Percentiles rank a stretch among this genome's conserved stretches.
Evolutionary conservation across 2,888 invertebrate species (phyloP).

Genomic region (Spisula solida): DNA sequence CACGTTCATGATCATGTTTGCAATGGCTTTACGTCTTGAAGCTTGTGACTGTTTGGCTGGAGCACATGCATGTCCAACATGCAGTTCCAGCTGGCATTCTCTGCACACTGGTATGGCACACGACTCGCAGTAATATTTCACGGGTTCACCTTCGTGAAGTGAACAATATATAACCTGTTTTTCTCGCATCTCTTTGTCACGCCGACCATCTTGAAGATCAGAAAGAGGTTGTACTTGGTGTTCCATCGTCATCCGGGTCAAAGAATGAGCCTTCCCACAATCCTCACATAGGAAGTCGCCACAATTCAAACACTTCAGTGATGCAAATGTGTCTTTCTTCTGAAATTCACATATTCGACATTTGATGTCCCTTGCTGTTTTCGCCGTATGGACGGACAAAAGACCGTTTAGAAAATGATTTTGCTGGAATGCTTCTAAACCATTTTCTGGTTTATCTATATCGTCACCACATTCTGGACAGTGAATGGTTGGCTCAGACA

Average conservation of each 20-base stretch:
- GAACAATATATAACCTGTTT: constrained; percentile 65
- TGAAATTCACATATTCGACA: constrained; percentile 71
- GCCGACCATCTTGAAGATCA: constrained; percentile 65
- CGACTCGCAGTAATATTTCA: constrained; percentile 70
- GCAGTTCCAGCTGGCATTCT: constrained; percentile 70
- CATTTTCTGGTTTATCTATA: constrained; percentile 58
- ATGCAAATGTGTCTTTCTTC: constrained; percentile 67
- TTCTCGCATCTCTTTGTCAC: constrained; percentile 67
- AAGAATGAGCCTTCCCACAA: constrained; percentile 69
- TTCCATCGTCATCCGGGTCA: constrained; percentile 72
- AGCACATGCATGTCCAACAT: constrained; percentile 64
- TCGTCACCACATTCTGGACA: constrained; percentile 70
- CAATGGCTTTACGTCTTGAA: constrained; percentile 61
- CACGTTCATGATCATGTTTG: constrained; percentile 58
- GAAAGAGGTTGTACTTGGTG: constrained; percentile 68
- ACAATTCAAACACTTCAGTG: constrained; percentile 70
- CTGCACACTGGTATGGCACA: constrained; percentile 69
- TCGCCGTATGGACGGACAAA: constrained; percentile 65
- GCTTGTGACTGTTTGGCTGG: constrained; percentile 60
- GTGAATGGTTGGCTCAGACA: constrained; percentile 54
- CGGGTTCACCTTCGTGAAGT: constrained; percentile 64
- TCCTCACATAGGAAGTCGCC: constrained; percentile 72
- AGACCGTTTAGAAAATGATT: constrained; percentile 70
- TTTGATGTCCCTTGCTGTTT: constrained; percentile 61
- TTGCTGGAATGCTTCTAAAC: constrained; percentile 66